phyloP scores from a whole-genome alignment of 2,888 invertebrate genomes.

The Caenorhabditis sp. region DNA sequence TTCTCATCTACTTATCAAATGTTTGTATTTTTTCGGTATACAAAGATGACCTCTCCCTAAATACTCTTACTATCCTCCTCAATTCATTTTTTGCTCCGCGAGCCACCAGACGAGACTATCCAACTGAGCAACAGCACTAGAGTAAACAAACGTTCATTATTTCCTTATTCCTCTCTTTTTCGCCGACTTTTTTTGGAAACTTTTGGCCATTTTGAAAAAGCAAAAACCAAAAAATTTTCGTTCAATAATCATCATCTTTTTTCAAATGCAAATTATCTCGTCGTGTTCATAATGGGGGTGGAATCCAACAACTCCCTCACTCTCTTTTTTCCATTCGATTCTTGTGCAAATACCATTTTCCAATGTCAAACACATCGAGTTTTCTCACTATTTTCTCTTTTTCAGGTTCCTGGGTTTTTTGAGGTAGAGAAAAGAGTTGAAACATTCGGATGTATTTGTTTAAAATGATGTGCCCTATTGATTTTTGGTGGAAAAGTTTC shows the following conservation, averaged over 20 bases:
- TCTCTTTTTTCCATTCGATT: background rate
- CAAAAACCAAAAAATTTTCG: background rate
- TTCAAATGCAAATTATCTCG: constrained; percentile 51
- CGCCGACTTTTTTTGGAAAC: constrained; percentile 1
- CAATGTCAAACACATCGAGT: constrained; percentile 43
- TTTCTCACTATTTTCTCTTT: constrained; percentile 20
- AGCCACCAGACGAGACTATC: constrained; percentile 12
- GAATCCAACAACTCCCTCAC: constrained; percentile 13
- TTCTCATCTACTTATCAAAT: constrained; percentile 9
- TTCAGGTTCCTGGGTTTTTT: constrained; percentile 10
- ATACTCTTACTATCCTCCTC: background rate
- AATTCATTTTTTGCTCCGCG: constrained; percentile 1
- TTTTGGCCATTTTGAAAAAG: background rate
- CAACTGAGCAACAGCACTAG: constrained; percentile 35
- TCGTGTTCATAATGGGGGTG: background rate
- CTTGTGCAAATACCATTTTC: constrained; percentile 41
- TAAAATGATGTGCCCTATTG: background rate
- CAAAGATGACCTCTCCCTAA: constrained; percentile 19
- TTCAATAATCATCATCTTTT: constrained; percentile 5
- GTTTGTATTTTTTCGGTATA: constrained; percentile 23
- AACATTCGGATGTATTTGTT: constrained; percentile 6
- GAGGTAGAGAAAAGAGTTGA: background rate
- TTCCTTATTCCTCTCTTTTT: constrained; percentile 31
- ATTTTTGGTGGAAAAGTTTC: background rate
- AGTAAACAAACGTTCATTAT: constrained; percentile 44